Percentiles rank a stretch among this genome's conserved stretches.
Conservation (phyloP, 2,797 vertebrate genomes). For the Eptatretus atami region DNA sequence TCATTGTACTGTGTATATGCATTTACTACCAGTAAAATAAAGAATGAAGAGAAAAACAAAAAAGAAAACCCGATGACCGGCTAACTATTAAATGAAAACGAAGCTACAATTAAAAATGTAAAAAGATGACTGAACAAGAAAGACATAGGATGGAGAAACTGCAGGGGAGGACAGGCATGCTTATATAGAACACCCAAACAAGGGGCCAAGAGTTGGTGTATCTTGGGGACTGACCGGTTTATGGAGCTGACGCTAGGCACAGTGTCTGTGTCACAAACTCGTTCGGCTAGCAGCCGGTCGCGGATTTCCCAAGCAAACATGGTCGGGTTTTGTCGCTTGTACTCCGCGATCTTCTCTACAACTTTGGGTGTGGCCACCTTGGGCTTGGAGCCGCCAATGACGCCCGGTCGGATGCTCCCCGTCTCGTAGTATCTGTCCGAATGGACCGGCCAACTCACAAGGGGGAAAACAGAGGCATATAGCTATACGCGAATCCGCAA, state of each 20-base stretch:
- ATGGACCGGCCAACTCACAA: conserved; percentile 16
- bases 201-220: too few species aligned
- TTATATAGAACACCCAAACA: too few species aligned
- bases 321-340: conserved; percentile 59
- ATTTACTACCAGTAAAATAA: too few species aligned
- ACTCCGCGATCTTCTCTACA: conserved; percentile 63
- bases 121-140: too few species aligned
- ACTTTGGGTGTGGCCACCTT: conserved; percentile 65
- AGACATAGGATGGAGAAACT: too few species aligned
- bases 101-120: too few species aligned
- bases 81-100: too few species aligned
- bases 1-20: too few species aligned
- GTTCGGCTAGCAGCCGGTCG: conserved; percentile 43
- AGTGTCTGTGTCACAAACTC: conserved; percentile 45
- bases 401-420: conserved; percentile 56
- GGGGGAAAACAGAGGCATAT: conserved; percentile 7
- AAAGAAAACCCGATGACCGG: too few species aligned
- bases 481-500: neutral
- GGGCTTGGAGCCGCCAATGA: conserved; percentile 58
- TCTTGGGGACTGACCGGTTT: conserved; percentile 25
- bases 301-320: conserved; percentile 80
- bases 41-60: too few species aligned
- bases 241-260: conserved; percentile 70
- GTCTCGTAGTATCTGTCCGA: conserved; percentile 57
- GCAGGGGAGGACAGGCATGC: too few species aligned